phyloP scores from a whole-genome alignment of 2,113 vertebrate genomes.

The Oncorhynchus gorbuscha region DNA sequence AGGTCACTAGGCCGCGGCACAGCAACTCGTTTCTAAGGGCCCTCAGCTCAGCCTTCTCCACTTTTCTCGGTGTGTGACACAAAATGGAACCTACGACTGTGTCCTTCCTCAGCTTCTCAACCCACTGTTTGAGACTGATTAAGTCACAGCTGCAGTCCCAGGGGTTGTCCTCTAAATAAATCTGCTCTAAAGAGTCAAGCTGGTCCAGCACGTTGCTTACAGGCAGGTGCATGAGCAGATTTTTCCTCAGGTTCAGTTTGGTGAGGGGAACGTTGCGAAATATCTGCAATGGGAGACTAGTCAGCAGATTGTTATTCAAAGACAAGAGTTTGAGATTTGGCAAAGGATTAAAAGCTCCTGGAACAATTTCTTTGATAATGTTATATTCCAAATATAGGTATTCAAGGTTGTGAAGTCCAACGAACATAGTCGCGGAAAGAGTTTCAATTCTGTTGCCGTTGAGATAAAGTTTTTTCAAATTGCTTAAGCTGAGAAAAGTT shows the following conservation, averaged over 20 bases:
- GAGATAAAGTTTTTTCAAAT: conserved; percentile 88
- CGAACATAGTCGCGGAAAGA: conserved; percentile 84
- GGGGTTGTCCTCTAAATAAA: conserved; percentile 96
- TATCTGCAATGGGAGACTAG: conserved; percentile 88
- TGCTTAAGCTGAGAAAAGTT: conserved; percentile 89
- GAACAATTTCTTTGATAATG: conserved; percentile 88
- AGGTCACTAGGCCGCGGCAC: conserved; percentile 85
- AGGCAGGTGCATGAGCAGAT: conserved; percentile 89
- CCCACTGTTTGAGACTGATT: conserved; percentile 92
- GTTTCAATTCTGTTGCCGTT: conserved; percentile 91
- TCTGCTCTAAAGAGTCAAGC: conserved; percentile 85
- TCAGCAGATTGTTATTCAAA: conserved; percentile 93
- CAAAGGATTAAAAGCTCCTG: conserved; percentile 89
- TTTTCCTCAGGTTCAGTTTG: conserved; percentile 90
- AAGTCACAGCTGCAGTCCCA: conserved; percentile 97
- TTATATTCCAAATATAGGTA: conserved; percentile 96
- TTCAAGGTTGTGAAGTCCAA: conserved; percentile 88
- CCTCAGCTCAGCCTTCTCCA: conserved; percentile 83
- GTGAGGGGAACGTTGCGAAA: conserved; percentile 89
- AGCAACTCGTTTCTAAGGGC: conserved; percentile 83
- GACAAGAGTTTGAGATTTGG: conserved; percentile 93
- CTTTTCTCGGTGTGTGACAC: conserved; percentile 85
- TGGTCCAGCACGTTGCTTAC: conserved; percentile 92
- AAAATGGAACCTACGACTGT: conserved; percentile 84
- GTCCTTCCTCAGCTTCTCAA: conserved; percentile 86